Percentiles rank a stretch among this genome's conserved stretches.
Conservation (phyloP, 2,888 invertebrate genomes). For the Oscheius onirici region DNA sequence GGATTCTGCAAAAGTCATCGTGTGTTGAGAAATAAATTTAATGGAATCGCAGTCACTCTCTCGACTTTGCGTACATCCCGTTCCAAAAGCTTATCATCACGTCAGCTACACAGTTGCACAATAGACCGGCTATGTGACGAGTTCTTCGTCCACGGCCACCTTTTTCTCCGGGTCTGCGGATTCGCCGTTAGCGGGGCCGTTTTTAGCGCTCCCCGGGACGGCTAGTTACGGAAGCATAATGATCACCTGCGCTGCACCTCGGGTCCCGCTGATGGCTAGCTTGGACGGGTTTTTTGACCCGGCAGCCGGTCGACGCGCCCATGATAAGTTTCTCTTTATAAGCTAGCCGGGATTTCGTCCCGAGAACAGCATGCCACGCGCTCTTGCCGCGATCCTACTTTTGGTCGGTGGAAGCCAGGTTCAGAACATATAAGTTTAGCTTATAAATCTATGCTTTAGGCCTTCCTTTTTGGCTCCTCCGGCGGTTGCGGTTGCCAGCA, state of each 20-base stretch:
- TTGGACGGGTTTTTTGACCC: conserved; percentile 33
- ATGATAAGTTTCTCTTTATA: conserved; percentile 33
- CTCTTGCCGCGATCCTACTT: conserved; percentile 7
- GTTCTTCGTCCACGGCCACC: conserved; percentile 10
- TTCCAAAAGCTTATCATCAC: conserved; percentile 12
- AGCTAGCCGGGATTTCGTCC: conserved; percentile 32
- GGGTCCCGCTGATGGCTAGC: conserved; percentile 7
- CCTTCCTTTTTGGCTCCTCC: conserved; percentile 21
- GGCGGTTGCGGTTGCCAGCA: conserved; percentile 26
- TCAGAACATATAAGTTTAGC: background rate
- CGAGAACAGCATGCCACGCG: conserved; percentile 29
- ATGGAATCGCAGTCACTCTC: too few species aligned
- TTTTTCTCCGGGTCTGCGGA: conserved; percentile 1
- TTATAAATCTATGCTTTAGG: background rate
- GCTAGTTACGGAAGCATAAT: conserved; percentile 32
- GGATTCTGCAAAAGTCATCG: too few species aligned
- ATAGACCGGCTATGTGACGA: background rate
- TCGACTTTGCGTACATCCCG: background rate
- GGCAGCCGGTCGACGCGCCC: conserved; percentile 32
- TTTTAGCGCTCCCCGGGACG: conserved; percentile 14
- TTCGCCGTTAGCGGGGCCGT: conserved; percentile 25
- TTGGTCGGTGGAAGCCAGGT: conserved; percentile 17
- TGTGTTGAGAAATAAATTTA: too few species aligned
- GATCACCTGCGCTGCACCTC: conserved; percentile 32
- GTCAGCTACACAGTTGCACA: background rate